Evolutionary conservation across 2,888 invertebrate species (phyloP).

Genomic region (Agriopis marginaria): DNA sequence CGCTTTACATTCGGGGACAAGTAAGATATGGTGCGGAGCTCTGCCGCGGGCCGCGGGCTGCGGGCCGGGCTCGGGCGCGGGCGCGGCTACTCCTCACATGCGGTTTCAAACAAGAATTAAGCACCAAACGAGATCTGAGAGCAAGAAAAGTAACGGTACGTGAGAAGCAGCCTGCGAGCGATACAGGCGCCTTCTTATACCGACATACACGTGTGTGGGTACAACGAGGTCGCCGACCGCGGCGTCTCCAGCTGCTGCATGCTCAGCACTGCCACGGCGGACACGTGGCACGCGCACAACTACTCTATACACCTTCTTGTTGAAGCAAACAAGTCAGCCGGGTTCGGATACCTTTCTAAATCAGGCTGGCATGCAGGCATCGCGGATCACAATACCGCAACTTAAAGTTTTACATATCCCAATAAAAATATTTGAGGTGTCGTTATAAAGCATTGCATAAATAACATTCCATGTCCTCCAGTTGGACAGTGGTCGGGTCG

Average conservation of each 20-base stretch:
- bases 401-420: too few species aligned
- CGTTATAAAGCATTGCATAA: too few species aligned
- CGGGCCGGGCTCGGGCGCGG: background rate
- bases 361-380: too few species aligned
- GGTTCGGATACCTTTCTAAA: too few species aligned
- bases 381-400: too few species aligned
- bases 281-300: too few species aligned
- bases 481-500: background rate
- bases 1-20: background rate
- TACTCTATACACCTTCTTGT: too few species aligned
- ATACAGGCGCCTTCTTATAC: constrained; percentile 35
- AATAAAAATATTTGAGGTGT: too few species aligned
- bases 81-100: constrained; percentile 14
- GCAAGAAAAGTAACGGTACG: constrained; percentile 69
- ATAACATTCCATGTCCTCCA: background rate
- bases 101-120: constrained; percentile 62
- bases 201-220: constrained; percentile 14
- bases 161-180: constrained; percentile 57
- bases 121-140: constrained; percentile 66
- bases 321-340: too few species aligned
- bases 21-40: background rate
- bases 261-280: background rate
- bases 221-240: constrained; percentile 43
- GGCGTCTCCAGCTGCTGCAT: background rate
- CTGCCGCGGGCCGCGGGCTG: background rate